phyloP scores from a whole-genome alignment of 2,113 vertebrate species.

The Nipponia nippon region DNA sequence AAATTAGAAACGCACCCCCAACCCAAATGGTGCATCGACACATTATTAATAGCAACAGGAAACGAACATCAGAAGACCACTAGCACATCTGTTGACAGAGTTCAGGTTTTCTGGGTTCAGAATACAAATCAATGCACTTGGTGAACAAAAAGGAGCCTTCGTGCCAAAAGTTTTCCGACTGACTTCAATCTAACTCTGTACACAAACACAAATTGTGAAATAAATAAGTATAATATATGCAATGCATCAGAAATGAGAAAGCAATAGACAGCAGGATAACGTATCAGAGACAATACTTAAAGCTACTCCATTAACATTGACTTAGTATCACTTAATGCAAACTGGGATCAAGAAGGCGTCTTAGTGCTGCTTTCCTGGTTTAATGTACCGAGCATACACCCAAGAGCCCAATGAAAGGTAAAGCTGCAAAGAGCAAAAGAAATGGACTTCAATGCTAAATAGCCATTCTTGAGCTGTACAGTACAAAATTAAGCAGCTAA shows the following conservation, averaged over 20 bases:
- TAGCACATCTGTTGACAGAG: not conserved
- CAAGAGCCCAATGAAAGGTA: not conserved
- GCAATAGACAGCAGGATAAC: not conserved
- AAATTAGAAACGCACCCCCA: not conserved
- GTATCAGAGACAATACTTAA: not conserved
- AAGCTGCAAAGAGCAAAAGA: not conserved
- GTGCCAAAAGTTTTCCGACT: not conserved
- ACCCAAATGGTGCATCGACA: rapidly evolving
- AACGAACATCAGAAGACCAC: not conserved
- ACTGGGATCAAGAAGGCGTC: not conserved
- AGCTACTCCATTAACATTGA: not conserved
- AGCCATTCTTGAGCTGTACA: not conserved
- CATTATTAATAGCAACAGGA: not conserved
- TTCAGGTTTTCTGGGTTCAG: not conserved
- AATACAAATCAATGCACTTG: not conserved
- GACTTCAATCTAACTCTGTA: not conserved
- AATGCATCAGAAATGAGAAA: not conserved
- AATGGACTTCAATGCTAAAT: not conserved
- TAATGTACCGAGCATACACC: not conserved
- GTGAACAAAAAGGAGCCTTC: not conserved
- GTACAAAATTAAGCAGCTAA: not conserved
- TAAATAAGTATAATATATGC: not conserved
- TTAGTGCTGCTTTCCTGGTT: not conserved
- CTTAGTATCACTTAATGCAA: not conserved
- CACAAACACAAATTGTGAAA: not conserved